phyloP scores from a whole-genome alignment of 2,113 vertebrate species.

The Drymodes brunneopygia region DNA sequence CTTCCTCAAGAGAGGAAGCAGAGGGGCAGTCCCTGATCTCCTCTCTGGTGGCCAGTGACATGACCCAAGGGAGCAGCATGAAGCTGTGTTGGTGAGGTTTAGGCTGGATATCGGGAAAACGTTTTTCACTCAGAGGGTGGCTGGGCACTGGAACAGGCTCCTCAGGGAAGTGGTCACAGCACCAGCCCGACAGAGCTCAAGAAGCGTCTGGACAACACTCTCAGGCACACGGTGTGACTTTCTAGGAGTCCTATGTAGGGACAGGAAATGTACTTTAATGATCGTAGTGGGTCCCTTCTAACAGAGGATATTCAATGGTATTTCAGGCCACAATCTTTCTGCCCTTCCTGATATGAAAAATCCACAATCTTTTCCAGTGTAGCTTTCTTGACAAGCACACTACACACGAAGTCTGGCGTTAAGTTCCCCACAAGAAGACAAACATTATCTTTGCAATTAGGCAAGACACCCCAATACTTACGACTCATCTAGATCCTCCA shows the following conservation, averaged over 20 bases:
- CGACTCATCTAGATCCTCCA: slow-evolving; percentile 94
- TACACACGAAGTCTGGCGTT: accelerated
- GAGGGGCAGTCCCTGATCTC: not conserved
- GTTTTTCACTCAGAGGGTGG: not conserved
- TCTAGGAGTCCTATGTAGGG: no score
- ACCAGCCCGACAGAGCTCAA: not conserved
- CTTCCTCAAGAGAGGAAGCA: not conserved
- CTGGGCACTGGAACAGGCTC: not conserved
- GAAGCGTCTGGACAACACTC: not conserved
- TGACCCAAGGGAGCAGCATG: not conserved
- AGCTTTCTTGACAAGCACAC: not conserved
- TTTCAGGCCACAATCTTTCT: not conserved
- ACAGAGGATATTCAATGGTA: not conserved
- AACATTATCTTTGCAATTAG: no score
- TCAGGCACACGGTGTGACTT: not conserved
- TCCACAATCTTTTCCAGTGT: accelerated
- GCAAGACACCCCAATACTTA: slow-evolving; percentile 72
- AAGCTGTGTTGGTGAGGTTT: not conserved
- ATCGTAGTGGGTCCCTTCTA: not conserved
- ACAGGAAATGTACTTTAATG: not conserved
- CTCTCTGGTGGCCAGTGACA: not conserved
- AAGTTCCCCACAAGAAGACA: accelerated
- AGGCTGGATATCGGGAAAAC: not conserved
- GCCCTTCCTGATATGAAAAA: not conserved
- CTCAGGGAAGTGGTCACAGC: not conserved